Conservation (phyloP, 2,888 invertebrate species). For the Athetis lepigone region DNA sequence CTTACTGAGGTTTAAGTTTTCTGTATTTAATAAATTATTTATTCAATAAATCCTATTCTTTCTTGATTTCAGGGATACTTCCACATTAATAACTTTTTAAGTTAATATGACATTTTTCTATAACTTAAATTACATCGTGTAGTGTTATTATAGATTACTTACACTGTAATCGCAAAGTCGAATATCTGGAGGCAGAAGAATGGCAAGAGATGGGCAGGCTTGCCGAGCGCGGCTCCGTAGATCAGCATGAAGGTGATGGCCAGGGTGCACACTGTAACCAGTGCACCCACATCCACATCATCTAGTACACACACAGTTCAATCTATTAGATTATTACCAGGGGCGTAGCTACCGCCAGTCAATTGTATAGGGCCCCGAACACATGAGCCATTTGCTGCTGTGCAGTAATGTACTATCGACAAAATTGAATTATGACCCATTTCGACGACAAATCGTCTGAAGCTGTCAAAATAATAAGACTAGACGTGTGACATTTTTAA, state of each 20-base stretch:
- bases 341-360: too few relatives aligned
- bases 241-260: constrained; percentile 96
- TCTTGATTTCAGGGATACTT: neutral
- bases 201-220: constrained; percentile 96
- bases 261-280: constrained; percentile 95
- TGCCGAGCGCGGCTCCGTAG: constrained; percentile 95
- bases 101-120: neutral
- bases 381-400: too few relatives aligned
- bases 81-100: neutral
- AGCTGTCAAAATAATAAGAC: too few relatives aligned
- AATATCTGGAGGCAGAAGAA: constrained; percentile 97
- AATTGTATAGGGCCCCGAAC: too few relatives aligned
- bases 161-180: constrained; percentile 97
- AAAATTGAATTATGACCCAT: too few relatives aligned
- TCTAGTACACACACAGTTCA: constrained; percentile 87
- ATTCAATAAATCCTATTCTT: too few relatives aligned
- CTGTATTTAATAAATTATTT: too few relatives aligned
- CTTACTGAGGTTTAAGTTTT: too few relatives aligned
- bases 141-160: constrained; percentile 84
- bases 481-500: too few relatives aligned
- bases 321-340: constrained; percentile 38
- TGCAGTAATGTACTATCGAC: too few relatives aligned
- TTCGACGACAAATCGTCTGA: too few relatives aligned
- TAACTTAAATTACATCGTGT: neutral
- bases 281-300: constrained; percentile 95